A percentile compares a stretch with the other conserved stretches of the same genome.
phyloP scores from a whole-genome alignment of 2,797 vertebrate genomes.

The Chrosomus eos region DNA sequence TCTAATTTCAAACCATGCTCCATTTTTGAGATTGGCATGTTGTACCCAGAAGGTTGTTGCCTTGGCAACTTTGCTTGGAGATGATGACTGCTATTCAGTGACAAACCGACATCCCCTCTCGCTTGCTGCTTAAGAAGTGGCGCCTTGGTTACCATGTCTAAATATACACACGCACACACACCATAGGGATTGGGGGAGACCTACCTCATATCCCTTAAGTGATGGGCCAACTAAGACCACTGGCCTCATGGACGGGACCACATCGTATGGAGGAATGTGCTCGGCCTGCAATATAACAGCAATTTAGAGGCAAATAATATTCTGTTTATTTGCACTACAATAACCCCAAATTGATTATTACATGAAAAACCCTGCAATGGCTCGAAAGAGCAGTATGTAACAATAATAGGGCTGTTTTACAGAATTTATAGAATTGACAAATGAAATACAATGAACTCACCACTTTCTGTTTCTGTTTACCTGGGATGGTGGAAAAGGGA shows the following conservation, averaged over 20 bases:
- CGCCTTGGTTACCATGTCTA: slow-evolving; percentile 55
- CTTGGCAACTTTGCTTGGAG: slow-evolving; percentile 75
- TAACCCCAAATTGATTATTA: not conserved
- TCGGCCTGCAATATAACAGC: slow-evolving; percentile 82
- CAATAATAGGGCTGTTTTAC: not conserved
- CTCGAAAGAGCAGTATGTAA: not conserved
- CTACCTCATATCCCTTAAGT: slow-evolving; percentile 97
- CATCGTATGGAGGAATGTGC: slow-evolving; percentile 94
- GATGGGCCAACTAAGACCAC: slow-evolving; percentile 97
- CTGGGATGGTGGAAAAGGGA: slow-evolving; percentile 80
- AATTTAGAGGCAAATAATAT: not conserved
- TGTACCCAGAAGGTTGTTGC: slow-evolving; percentile 80
- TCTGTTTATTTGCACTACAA: not conserved
- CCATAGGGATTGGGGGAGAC: slow-evolving; percentile 40
- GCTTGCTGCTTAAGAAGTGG: slow-evolving; percentile 53
- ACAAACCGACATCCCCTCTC: slow-evolving; percentile 69
- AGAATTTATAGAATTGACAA: not conserved
- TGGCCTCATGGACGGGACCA: slow-evolving; percentile 97
- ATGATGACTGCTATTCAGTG: slow-evolving; percentile 73
- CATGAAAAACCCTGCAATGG: not conserved
- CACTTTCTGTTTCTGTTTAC: slow-evolving; percentile 99
- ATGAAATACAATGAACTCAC: slow-evolving; percentile 76
- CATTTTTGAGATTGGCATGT: slow-evolving; percentile 70
- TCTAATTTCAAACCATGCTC: slow-evolving; percentile 76
- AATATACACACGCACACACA: slow-evolving; percentile 50